These are phyloP conservation scores for Pachyuromys duprasi DNA, from an alignment of 2,797 vertebrate species.

Conservation along the genomic window DNA sequence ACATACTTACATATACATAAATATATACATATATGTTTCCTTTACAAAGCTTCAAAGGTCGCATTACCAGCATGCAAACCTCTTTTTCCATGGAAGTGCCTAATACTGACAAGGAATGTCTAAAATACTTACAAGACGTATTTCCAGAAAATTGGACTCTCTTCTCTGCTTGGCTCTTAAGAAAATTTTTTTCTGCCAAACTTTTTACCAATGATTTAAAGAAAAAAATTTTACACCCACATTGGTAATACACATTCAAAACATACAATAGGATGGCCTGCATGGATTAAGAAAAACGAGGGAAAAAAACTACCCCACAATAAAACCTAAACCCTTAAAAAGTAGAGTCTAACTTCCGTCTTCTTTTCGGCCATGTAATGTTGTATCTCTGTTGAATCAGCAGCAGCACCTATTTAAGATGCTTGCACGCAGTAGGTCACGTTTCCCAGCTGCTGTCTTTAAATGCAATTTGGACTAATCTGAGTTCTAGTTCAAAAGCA, in stretches of 20 bases:
- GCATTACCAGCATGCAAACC: constrained; percentile 89
- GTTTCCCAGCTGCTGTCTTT: constrained; percentile 98
- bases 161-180: constrained; percentile 74
- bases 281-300: constrained; percentile 67
- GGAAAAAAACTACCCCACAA: constrained; percentile 68
- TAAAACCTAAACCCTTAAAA: constrained; percentile 70
- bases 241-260: constrained; percentile 75
- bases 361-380: constrained; percentile 78
- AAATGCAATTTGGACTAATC: constrained; percentile 97
- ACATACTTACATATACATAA: constrained; percentile 85
- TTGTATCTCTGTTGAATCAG: constrained; percentile 77
- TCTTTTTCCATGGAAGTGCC: constrained; percentile 80
- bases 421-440: constrained; percentile 86
- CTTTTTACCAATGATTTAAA: neutral
- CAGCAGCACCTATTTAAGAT: constrained; percentile 75
- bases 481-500: constrained; percentile 96
- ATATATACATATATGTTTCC: constrained; percentile 87
- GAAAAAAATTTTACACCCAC: constrained; percentile 70
- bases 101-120: constrained; percentile 89
- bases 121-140: constrained; percentile 77
- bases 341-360: constrained; percentile 71
- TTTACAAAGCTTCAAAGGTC: constrained; percentile 85
- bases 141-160: constrained; percentile 81
- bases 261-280: constrained; percentile 65
- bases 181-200: constrained; percentile 74